Percentiles rank a stretch among this genome's conserved stretches.
These are phyloP conservation scores for Capromys pilorides DNA, from an alignment of 2,797 vertebrate species.

Conservation along the genomic window DNA sequence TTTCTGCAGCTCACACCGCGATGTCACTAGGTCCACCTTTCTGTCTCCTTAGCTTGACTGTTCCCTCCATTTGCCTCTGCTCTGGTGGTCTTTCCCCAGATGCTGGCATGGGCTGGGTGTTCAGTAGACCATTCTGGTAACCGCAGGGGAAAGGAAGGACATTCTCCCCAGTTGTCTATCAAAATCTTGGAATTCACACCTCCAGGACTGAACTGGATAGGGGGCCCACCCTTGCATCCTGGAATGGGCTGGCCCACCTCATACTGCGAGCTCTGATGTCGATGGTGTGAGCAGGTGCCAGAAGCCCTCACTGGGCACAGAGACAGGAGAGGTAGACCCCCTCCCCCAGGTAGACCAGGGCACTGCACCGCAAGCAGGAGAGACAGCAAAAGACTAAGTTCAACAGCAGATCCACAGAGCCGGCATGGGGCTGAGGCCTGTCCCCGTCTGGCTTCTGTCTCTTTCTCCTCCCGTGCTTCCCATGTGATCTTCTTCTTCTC, in stretches of 20 bases:
- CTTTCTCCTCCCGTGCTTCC: neutral
- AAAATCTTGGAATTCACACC: neutral
- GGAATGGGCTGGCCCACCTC: neutral
- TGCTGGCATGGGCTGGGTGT: neutral
- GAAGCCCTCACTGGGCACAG: accelerated
- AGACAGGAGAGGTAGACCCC: accelerated
- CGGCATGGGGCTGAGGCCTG: neutral
- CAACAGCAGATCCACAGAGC: neutral
- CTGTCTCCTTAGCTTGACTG: neutral
- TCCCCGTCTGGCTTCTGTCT: neutral
- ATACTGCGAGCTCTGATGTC: neutral
- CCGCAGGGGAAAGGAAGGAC: neutral
- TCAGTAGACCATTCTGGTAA: neutral
- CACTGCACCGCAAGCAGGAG: neutral
- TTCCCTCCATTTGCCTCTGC: neutral
- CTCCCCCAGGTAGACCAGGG: neutral
- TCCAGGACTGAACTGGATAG: neutral
- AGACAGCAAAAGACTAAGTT: neutral
- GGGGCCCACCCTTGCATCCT: no score
- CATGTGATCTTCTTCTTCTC: neutral
- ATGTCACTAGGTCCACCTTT: neutral
- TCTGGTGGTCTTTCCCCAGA: neutral
- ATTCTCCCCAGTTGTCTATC: neutral
- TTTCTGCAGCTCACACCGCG: neutral
- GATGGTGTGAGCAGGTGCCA: no score